Base-by-base conservation (phyloP, 2,113 vertebrate genomes). In the Eublepharis macularius region DNA sequence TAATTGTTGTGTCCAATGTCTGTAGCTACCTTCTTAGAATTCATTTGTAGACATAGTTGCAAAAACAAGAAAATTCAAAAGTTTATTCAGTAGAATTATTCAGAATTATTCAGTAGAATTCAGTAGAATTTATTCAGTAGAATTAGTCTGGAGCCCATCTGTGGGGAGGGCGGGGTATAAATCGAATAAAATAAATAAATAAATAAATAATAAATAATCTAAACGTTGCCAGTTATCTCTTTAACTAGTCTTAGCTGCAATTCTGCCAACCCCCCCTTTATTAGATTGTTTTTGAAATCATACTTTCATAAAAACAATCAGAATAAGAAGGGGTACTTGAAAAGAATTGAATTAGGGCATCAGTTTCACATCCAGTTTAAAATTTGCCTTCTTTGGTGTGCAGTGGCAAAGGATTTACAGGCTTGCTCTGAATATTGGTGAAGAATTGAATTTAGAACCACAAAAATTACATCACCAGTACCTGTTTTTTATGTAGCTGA, bases 401-500 rank as follows among this genome's bases (percentile, higher is more conserved):
- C 45, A 77, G 70, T 29, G 32, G 6, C 49, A 34, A 73, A 68
- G 32, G 1, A 54, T 26, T 34, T 70, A 14, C 19, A 45, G 14
- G 29, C 39, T 45, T 86, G 83, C 8, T 34, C 39, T 45, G 36
- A 81, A 84, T 63, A 45, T 80, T 81, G 54, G 74, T 66, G 65
- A 78, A 82, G 87, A 86, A 85, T 26, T 68, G 85, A 81, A 12
- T 21, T 86, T 79, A 17, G 2, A 90, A 87, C 34, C 78, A 76
- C 88, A n/a, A 89, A 78, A 90, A 49, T 86, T 85, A 76, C 70
- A 84, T 87, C 79, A 78, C n/a, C 66, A 41, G 51, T 86, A 26
- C 21, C 80, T 80, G 88, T 84, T 92, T 68, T 81, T 85, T 88
- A 91, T 87, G 57, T 11, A 76, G 82, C 7, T 85, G 90, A 90